These are phyloP conservation scores for Trypoxylus dichotomus DNA, from an alignment of 1,140 invertebrate species.

Conservation along the genomic window DNA sequence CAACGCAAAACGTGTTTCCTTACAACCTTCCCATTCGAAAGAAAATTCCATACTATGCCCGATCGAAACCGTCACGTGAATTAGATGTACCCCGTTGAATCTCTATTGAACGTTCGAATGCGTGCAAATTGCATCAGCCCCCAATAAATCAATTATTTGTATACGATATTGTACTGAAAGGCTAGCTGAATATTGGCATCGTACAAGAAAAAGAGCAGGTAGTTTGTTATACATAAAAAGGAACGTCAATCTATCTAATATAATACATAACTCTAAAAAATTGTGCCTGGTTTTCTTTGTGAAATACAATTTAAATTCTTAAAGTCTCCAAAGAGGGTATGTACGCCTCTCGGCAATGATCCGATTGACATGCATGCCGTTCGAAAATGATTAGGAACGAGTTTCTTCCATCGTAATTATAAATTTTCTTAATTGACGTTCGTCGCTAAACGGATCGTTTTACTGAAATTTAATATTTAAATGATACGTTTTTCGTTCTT, in stretches of 20 bases:
- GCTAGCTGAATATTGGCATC: constrained; percentile 22
- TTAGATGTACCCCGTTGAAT: constrained; percentile 16
- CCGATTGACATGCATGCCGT: neutral
- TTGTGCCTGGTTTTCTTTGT: neutral
- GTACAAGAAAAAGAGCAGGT: neutral
- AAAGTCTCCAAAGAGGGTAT: neutral
- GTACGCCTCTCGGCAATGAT: neutral
- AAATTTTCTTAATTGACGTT: constrained; percentile 23
- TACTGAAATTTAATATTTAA: constrained; percentile 30
- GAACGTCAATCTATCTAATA: neutral
- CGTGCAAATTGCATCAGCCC: constrained; percentile 28
- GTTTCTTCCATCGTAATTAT: constrained; percentile 7
- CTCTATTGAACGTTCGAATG: constrained; percentile 11
- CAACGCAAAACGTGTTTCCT: neutral
- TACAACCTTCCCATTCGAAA: neutral
- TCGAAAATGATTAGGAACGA: neutral
- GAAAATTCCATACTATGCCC: neutral
- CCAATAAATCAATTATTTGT: constrained; percentile 30
- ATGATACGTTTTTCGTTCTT: constrained; percentile 23
- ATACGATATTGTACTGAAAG: neutral
- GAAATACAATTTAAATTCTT: neutral
- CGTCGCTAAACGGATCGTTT: constrained; percentile 15
- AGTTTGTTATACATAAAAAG: neutral
- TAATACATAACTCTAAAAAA: neutral
- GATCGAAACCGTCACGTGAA: constrained; percentile 17